phyloP scores from a whole-genome alignment of 1,140 invertebrate genomes.

The Doryteuthis pealeii region DNA sequence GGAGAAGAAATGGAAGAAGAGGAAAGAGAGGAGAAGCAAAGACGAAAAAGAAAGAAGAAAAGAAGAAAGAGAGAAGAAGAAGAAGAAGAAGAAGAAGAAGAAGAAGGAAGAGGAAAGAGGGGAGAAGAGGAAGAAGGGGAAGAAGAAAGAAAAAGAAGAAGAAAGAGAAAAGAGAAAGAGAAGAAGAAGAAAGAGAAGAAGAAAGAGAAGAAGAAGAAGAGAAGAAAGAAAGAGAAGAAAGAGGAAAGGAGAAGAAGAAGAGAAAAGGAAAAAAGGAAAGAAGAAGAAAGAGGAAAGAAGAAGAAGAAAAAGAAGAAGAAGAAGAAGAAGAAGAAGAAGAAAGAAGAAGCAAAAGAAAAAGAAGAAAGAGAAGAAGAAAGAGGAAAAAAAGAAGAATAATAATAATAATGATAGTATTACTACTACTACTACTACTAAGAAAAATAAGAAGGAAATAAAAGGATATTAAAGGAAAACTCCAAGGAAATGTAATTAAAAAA shows the following conservation, averaged over 20 bases:
- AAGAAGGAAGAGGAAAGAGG: neutral
- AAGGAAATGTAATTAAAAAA: no score
- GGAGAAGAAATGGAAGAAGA: neutral
- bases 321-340: neutral
- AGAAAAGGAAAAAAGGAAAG: neutral
- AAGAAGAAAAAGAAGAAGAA: neutral
- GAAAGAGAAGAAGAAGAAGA: neutral
- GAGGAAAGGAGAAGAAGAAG: neutral
- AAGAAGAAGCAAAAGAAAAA: neutral
- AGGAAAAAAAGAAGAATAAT: neutral
- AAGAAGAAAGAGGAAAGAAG: neutral
- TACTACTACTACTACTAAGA: no score
- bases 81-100: neutral
- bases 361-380: neutral
- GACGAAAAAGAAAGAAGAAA: neutral
- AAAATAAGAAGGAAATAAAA: no score
- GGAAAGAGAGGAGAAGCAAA: neutral
- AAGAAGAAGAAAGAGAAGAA: neutral
- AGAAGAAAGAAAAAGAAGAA: neutral
- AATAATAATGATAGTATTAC: no score
- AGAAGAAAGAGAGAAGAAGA: neutral
- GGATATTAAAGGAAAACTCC: no score
- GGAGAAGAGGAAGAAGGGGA: neutral
- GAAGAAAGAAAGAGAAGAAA: neutral
- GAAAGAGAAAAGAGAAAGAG: neutral